Conservation (phyloP, 2,113 vertebrate species). For the Tragulus kanchil region DNA sequence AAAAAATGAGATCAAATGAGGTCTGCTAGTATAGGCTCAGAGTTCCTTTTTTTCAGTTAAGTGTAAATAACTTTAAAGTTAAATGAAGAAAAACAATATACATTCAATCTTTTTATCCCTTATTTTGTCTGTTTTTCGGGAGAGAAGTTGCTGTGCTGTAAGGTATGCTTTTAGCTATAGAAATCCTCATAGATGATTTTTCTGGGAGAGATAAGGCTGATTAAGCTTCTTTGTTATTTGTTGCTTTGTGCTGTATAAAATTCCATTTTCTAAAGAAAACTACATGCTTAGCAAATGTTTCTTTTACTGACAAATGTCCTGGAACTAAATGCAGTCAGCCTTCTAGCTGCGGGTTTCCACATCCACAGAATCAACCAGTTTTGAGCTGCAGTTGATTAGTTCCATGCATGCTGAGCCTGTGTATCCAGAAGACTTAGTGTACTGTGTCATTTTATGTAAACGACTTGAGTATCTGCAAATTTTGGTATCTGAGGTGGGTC, state of each 20-base stretch:
- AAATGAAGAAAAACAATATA: conserved; percentile 14
- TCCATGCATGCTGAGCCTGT: neutral
- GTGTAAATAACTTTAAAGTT: neutral
- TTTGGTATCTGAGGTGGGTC: neutral
- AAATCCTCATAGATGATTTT: conserved; percentile 20
- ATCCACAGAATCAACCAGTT: too few relatives aligned
- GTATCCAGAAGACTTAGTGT: neutral
- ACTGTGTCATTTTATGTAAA: neutral
- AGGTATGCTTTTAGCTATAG: neutral
- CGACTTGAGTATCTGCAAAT: neutral
- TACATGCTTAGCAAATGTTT: neutral
- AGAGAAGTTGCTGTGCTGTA: neutral
- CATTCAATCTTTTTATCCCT: neutral
- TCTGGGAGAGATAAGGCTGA: neutral
- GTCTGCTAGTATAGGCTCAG: neutral
- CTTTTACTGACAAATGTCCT: neutral
- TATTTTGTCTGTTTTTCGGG: neutral
- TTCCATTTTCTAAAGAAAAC: neutral
- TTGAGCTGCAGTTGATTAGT: neutral
- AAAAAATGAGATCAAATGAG: neutral
- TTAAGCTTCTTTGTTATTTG: neutral
- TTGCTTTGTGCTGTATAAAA: conserved; percentile 5
- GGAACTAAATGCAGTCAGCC: neutral
- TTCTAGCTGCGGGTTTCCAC: accelerated
- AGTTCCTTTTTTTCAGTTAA: neutral